A percentile compares a stretch with the other conserved stretches of the same genome.
These are phyloP conservation scores for Bucco capensis DNA, from an alignment of 2,113 vertebrate species.

Conservation along the genomic window DNA sequence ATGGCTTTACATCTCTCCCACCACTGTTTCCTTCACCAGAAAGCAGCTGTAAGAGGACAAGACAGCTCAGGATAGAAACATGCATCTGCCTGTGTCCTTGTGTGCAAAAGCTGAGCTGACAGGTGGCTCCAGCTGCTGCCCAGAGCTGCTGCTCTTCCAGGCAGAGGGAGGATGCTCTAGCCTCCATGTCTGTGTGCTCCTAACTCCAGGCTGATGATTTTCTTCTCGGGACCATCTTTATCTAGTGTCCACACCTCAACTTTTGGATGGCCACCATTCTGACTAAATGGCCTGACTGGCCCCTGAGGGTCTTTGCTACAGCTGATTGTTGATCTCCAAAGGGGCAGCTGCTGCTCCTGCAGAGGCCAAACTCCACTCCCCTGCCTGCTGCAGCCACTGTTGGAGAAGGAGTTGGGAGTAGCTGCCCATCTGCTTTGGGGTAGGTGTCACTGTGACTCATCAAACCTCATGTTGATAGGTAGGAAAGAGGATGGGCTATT, in stretches of 20 bases:
- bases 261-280: not conserved
- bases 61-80: not conserved
- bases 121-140: not conserved
- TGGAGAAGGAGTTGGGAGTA: not conserved
- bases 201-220: not conserved
- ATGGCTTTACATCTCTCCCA: not conserved
- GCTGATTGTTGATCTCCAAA: not conserved
- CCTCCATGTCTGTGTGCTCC: not conserved
- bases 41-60: not conserved
- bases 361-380: not conserved
- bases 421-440: not conserved
- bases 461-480: not conserved
- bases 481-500: not conserved
- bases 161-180: too few species aligned
- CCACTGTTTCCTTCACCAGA: not conserved
- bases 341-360: not conserved
- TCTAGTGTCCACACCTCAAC: not conserved
- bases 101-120: not conserved
- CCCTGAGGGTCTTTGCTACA: not conserved
- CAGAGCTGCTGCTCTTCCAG: too few species aligned
- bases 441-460: not conserved
- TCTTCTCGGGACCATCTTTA: not conserved
- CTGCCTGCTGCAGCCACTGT: not conserved
- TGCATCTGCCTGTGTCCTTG: accelerated
- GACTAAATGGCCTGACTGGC: not conserved